These are phyloP conservation scores for Pterocles gutturalis DNA, from an alignment of 2,113 vertebrate genomes.

Conservation along the genomic window DNA sequence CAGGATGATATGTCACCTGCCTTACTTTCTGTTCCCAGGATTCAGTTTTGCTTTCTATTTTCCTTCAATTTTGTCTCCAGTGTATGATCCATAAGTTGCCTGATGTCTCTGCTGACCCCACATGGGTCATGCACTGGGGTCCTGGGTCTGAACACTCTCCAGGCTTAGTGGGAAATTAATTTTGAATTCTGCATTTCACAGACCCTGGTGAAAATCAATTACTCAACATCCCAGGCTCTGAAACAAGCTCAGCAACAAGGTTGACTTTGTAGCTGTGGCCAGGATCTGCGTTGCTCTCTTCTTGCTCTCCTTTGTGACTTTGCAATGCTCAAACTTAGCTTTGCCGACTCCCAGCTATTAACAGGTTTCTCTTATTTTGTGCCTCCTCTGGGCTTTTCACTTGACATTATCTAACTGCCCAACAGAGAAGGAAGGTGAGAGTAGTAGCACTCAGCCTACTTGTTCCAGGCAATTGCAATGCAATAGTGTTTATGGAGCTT, in stretches of 20 bases:
- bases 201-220: accelerated
- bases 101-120: background rate
- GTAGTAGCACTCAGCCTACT: background rate
- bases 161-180: accelerated
- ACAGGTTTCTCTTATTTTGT: background rate
- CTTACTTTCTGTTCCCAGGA: background rate
- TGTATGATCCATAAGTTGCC: background rate
- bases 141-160: background rate
- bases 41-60: background rate
- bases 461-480: background rate
- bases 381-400: background rate
- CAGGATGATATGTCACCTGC: background rate
- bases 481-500: constrained; percentile 2
- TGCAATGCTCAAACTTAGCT: background rate
- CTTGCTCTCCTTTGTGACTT: background rate
- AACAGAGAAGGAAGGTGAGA: background rate
- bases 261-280: background rate
- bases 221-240: accelerated
- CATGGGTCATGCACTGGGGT: accelerated
- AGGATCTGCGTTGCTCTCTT: background rate
- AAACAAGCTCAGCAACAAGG: background rate
- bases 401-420: background rate
- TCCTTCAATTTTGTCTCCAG: no score
- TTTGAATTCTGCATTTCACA: background rate
- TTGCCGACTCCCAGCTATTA: accelerated